Evolutionary conservation across 1,140 invertebrate species (phyloP), one percentile per base, ranked within the genome.

Genomic region (Leucophenga varia): DNA sequence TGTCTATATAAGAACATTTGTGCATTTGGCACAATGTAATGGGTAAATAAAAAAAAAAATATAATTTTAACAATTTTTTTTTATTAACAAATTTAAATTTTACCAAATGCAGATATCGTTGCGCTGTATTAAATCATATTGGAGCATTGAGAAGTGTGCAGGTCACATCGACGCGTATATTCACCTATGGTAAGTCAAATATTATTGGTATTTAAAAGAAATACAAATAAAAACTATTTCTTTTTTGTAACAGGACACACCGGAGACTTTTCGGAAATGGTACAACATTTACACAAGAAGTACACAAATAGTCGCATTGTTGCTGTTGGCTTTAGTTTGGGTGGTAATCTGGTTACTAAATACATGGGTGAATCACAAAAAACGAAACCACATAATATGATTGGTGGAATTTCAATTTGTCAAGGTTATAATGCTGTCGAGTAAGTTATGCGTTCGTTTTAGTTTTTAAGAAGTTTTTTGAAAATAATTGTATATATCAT

Each of bases 71-170:
- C n/a, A n/a, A n/a, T n/a, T n/a, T n/a, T n/a, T n/a, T n/a, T n/a
- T n/a, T n/a, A n/a, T n/a, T n/a, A n/a, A n/a, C n/a, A n/a, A n/a
- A n/a, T n/a, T n/a, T n/a, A n/a, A n/a, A n/a, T n/a, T n/a, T n/a
- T n/a, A n/a, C n/a, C n/a, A n/a, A n/a, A n/a, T n/a, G n/a, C n/a
- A n/a, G n/a, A n/a, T n/a, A 91, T 77, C 79, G 91, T 47, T 93
- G 91, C 75, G 89, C 90, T 1, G 92, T 95, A n/a, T 82, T 95
- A 39, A 97, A 97, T 78, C 93, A 97, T 73, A 85, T 96, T 43
- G 93, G 93, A n/a, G 91, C 89, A 3, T 75, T 95, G 6, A 81
- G 83, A 43, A 88, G 86, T 73, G 88, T 95, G 9, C 85, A 86
- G 41, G 84, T 96, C 5, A 95, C 92, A 13, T 83, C 88, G n/a